Evolutionary conservation across 2,888 invertebrate genomes (phyloP), one percentile per base, ranked within the genome.

Genomic region (Nymphalis urticae): DNA sequence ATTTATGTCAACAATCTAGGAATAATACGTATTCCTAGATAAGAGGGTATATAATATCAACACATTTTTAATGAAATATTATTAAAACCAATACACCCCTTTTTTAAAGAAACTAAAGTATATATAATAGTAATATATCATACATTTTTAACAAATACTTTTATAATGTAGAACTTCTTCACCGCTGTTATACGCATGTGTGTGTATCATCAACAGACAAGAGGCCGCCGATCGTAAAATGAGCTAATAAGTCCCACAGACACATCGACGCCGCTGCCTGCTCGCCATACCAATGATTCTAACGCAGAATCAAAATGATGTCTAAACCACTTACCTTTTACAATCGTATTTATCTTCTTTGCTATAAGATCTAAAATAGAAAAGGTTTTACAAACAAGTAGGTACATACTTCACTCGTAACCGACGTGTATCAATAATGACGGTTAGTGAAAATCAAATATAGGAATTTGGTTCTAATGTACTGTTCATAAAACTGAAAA

Each of bases 221-320:
- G 77, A 84, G 80, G 85, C 84, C 83, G 85, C 85, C 84, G 79
- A 80, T 85, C 83, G 73, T 76, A 74, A 90, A 88, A 83, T 83
- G 82, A 87, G 84, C 87, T 91, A 90, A 90, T 90, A 88, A 88
- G 85, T 84, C 85, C 84, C 80, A 89, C 88, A 91, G 90, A 92
- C 90, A 87, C 86, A 86, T 85, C 86, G 90, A 87, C 91, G 90
- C 90, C 89, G 85, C 79, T 79, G 86, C 85, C 84, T 83, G 87
- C 77, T 82, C 82, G 86, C 88, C 88, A 86, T 87, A 85, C 86
- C 86, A 85, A 88, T 83, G 82, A 83, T 74, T 66, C 68, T 66
- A 36, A 51, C 71, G 58, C 73, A 75, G 73, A 71, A 68, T 72
- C 78, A 73, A 78, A 88, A 82, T 75, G 80, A 62, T 83, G 47